phyloP scores from a whole-genome alignment of 2,113 vertebrate species.

The Tiliqua scincoides region DNA sequence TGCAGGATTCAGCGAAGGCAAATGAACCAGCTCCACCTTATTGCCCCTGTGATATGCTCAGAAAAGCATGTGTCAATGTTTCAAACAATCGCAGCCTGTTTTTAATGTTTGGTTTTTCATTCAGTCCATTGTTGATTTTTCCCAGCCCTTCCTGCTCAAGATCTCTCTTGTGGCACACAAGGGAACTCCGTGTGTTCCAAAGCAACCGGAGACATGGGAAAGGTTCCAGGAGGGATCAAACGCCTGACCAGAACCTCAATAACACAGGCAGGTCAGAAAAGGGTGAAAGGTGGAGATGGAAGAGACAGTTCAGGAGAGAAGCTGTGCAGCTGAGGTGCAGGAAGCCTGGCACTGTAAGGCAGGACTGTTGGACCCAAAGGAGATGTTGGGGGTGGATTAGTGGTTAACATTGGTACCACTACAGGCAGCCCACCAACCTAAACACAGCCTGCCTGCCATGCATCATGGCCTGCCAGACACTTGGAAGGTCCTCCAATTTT shows the following conservation, averaged over 20 bases:
- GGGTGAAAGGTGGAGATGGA: background rate
- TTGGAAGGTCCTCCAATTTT: background rate
- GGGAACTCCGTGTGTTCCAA: slow-evolving; percentile 10
- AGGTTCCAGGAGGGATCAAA: background rate
- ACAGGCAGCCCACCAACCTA: background rate
- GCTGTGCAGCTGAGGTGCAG: background rate
- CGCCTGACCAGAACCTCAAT: background rate
- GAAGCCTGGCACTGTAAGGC: background rate
- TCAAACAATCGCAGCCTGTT: slow-evolving; percentile 14
- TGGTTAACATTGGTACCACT: background rate
- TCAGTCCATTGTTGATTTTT: slow-evolving; percentile 23
- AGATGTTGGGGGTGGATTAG: background rate
- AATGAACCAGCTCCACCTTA: background rate
- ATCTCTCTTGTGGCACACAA: slow-evolving; percentile 2
- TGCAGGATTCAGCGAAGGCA: background rate
- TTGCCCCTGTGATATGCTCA: background rate
- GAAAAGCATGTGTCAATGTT: slow-evolving; percentile 1
- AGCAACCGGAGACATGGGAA: background rate
- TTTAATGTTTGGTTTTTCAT: background rate
- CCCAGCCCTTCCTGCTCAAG: slow-evolving; percentile 16
- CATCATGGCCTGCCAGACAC: too few species aligned
- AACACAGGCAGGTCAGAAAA: slow-evolving; percentile 2
- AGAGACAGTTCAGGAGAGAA: background rate
- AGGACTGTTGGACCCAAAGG: background rate
- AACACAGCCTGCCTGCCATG: too few species aligned